phyloP scores from a whole-genome alignment of 2,797 vertebrate genomes.

The Percopsis omiscomaycus region DNA sequence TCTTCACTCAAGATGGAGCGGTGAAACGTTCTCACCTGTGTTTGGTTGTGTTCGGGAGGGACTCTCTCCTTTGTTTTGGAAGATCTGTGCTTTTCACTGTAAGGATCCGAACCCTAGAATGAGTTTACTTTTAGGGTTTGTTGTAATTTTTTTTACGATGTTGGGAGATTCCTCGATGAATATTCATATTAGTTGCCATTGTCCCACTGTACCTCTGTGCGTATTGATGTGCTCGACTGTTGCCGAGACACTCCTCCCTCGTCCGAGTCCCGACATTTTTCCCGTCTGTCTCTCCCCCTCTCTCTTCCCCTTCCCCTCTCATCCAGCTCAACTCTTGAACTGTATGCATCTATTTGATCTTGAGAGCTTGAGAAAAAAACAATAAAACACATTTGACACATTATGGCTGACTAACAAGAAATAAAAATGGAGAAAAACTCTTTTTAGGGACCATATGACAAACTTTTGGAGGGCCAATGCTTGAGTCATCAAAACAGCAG shows the following conservation, averaged over 20 bases:
- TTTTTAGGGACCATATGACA: no score
- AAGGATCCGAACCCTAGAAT: slow-evolving; percentile 58
- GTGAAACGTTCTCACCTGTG: slow-evolving; percentile 61
- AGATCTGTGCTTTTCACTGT: slow-evolving; percentile 49
- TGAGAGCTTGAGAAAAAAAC: slow-evolving; percentile 54
- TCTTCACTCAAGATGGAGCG: slow-evolving; percentile 16
- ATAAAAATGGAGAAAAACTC: no score
- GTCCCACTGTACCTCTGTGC: slow-evolving; percentile 44
- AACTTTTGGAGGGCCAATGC: no score
- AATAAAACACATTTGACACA: not conserved
- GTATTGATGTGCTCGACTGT: slow-evolving; percentile 58
- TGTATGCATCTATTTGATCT: slow-evolving; percentile 54
- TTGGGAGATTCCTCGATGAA: not conserved
- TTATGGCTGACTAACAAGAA: no score
- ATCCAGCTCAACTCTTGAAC: slow-evolving; percentile 54
- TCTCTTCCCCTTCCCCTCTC: slow-evolving; percentile 75
- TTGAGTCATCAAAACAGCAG: no score
- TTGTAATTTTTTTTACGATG: not conserved
- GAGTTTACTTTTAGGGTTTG: not conserved
- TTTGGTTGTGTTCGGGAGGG: slow-evolving; percentile 41
- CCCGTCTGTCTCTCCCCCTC: slow-evolving; percentile 70
- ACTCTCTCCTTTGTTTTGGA: slow-evolving; percentile 48
- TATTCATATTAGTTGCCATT: not conserved
- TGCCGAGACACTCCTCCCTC: slow-evolving; percentile 56
- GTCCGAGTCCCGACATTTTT: slow-evolving; percentile 66